Base-by-base conservation (phyloP, 2,888 invertebrate genomes). In the Andrena chrysosceles region DNA sequence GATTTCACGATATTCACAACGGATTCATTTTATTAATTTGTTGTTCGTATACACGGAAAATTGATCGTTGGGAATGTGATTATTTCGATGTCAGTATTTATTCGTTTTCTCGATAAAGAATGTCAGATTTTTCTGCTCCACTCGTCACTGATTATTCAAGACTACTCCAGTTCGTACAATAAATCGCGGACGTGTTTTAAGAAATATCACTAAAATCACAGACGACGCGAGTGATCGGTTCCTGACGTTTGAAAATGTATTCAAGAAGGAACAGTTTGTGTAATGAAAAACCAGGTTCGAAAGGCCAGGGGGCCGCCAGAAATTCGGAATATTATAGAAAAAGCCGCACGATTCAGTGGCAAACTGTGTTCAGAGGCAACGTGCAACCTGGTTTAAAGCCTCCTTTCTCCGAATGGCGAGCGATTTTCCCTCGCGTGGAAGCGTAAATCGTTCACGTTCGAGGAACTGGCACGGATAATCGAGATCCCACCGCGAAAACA, bases 391-490 rank as follows among this genome's bases (percentile, higher is more conserved):
- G 20, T 23, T 20, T 56, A 23, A 26, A 56, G 23, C 10, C 20
- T 56, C 56, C 20, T 20, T 52, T 20, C 52, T 56, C 23, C 56
- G 23, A 56, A 20, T 10, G 23, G 23, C 13, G 10, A 56, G 23
- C 23, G 20, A 26, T 26, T 56, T 56, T 20, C 23, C 23, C 23
- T 56, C 26, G 23, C 10, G 23, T 10, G 20, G 56, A 56, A 23
- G 10, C 56, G 23, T 56, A 56, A 42, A 56, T 56, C 56, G 56
- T 56, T 56, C 56, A 56, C 56, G 23, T 56, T 56, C 56, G 56
- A 56, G 23, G 23, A 56, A 26, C 23, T 20, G 23, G 56, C 20
- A 56, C 56, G 20, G 63, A 16, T 42, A 42, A 23, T 52, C 52
- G 2, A 16, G 29, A n/a, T 29, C 29, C 10, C 16, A 49, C 6